Conservation (phyloP, 2,888 invertebrate species). For the Ophioninae sp. region DNA sequence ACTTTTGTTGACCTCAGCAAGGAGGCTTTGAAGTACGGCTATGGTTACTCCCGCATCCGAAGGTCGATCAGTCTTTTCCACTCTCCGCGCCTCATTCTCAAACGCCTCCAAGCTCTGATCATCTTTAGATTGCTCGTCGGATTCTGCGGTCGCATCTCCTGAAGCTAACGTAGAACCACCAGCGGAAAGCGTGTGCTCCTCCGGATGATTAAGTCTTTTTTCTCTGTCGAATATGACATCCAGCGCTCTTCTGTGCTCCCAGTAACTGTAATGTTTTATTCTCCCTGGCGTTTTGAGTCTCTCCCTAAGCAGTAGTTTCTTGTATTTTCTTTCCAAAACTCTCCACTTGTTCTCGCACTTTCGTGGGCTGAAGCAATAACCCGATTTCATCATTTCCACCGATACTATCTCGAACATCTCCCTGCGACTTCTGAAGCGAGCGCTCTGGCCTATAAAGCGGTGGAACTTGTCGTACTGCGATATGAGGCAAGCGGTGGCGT, state of each 20-base stretch:
- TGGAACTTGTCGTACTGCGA: conserved; percentile 74
- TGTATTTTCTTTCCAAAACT: conserved; percentile 76
- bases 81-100: not conserved
- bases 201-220: conserved; percentile 68
- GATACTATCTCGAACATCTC: conserved; percentile 78
- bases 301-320: conserved; percentile 75
- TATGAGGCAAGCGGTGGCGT: conserved; percentile 76
- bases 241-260: conserved; percentile 76
- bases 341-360: conserved; percentile 79
- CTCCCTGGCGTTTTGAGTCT: conserved; percentile 76
- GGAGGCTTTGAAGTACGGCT: conserved; percentile 55
- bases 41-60: conserved; percentile 10
- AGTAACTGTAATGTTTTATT: conserved; percentile 76
- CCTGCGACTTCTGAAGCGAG: conserved; percentile 72
- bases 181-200: conserved; percentile 66
- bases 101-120: conserved; percentile 43
- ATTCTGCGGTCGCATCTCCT: conserved; percentile 26
- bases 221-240: conserved; percentile 77
- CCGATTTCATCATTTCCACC: conserved; percentile 74
- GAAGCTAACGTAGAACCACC: conserved; percentile 54
- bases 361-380: conserved; percentile 75
- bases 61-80: conserved; percentile 9
- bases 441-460: conserved; percentile 74
- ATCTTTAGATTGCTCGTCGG: not conserved
- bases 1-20: conserved; percentile 66